phyloP scores from a whole-genome alignment of 1,140 invertebrate species.

The Hormaphis cornu region DNA sequence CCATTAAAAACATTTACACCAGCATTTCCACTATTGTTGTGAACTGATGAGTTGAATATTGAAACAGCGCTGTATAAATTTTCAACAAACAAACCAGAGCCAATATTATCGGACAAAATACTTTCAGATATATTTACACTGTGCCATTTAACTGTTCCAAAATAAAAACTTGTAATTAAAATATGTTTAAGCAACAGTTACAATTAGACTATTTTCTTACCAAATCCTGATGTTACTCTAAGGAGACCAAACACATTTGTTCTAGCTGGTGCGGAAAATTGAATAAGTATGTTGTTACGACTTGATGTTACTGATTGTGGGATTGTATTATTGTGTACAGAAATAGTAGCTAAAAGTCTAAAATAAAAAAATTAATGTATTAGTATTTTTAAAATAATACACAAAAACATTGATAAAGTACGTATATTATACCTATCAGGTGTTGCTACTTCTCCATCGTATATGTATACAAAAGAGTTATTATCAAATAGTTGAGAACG shows the following conservation, averaged over 20 bases:
- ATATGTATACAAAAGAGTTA: constrained; percentile 21
- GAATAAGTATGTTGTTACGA: constrained; percentile 63
- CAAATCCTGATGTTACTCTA: constrained; percentile 61
- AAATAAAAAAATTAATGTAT: neutral
- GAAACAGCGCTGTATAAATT: constrained; percentile 23
- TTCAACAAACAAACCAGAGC: constrained; percentile 22
- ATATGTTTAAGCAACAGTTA: neutral
- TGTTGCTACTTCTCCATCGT: constrained; percentile 26
- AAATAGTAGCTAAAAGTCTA: constrained; percentile 53
- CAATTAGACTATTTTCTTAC: constrained; percentile 41
- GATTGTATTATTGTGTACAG: constrained; percentile 65
- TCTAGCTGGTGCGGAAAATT: constrained; percentile 58
- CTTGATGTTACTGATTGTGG: constrained; percentile 75
- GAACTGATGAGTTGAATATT: constrained; percentile 4
- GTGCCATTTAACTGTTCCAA: constrained; percentile 14
- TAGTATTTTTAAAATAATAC: neutral
- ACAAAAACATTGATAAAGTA: neutral
- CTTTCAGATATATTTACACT: constrained; percentile 31
- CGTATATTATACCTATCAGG: constrained; percentile 8
- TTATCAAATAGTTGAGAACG: neutral
- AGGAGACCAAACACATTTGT: constrained; percentile 64
- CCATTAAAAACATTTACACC: constrained; percentile 78
- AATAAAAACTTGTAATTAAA: neutral
- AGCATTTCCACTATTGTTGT: constrained; percentile 62
- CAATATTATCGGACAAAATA: constrained; percentile 21